phyloP scores from a whole-genome alignment of 2,888 invertebrate genomes.

The Volucella zonaria region DNA sequence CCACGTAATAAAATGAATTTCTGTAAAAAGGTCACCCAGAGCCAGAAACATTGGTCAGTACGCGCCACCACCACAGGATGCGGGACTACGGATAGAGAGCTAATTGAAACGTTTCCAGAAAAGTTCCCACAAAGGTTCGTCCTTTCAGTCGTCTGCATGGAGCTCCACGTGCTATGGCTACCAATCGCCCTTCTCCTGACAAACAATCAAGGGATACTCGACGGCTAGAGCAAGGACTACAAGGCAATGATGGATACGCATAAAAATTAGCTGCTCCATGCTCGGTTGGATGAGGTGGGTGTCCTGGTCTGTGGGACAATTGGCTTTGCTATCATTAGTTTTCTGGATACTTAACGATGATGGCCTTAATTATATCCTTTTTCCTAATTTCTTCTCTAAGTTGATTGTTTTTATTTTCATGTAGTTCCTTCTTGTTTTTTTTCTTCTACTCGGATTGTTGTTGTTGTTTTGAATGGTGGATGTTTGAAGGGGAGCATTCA shows the following conservation, averaged over 20 bases:
- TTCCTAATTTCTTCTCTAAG: conserved; percentile 75
- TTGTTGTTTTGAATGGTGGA: conserved; percentile 34
- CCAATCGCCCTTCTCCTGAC: conserved; percentile 29
- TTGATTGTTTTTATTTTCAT: conserved; percentile 76
- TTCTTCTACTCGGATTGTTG: conserved; percentile 10
- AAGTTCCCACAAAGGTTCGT: conserved; percentile 63
- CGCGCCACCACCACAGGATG: not conserved
- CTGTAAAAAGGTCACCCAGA: conserved; percentile 71
- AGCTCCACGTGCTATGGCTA: conserved; percentile 26
- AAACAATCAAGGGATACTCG: conserved; percentile 23
- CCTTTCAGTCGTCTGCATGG: conserved; percentile 21
- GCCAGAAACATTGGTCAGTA: conserved; percentile 33
- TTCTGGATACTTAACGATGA: conserved; percentile 81
- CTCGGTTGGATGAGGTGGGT: conserved; percentile 16
- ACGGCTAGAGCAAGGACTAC: conserved; percentile 24
- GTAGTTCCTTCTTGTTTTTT: conserved; percentile 46
- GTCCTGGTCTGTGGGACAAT: conserved; percentile 75
- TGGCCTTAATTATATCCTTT: conserved; percentile 81
- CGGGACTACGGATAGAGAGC: conserved; percentile 1
- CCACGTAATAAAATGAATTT: conserved; percentile 76
- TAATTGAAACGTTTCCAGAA: conserved; percentile 70
- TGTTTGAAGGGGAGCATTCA: conserved; percentile 25
- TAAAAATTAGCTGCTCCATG: conserved; percentile 58
- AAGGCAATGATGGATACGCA: conserved; percentile 72
- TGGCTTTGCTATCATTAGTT: conserved; percentile 81